Conservation (phyloP, 2,113 vertebrate genomes). For the Phalacrocorax carbo region DNA sequence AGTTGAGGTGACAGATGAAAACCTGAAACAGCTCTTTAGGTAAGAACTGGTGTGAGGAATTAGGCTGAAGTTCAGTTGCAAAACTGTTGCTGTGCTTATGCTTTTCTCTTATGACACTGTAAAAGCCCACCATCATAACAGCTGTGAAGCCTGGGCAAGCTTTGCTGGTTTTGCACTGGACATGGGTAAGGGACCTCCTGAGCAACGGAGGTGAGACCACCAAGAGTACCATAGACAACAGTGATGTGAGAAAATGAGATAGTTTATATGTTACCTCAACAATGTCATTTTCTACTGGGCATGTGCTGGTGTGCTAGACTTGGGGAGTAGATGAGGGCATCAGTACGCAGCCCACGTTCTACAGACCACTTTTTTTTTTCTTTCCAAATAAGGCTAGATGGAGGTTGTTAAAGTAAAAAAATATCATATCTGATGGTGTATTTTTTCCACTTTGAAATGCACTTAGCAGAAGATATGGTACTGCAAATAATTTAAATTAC, state of each 20-base stretch:
- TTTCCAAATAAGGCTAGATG: background rate
- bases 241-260: background rate
- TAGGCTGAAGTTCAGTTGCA: background rate
- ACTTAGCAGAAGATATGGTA: background rate
- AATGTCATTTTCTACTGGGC: background rate
- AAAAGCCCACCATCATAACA: background rate
- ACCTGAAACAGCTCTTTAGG: background rate
- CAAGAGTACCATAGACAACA: accelerated
- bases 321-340: too few relatives aligned
- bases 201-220: background rate
- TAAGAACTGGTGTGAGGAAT: background rate
- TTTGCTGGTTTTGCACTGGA: background rate
- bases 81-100: background rate
- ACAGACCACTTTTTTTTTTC: background rate
- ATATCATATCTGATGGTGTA: background rate
- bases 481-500: background rate
- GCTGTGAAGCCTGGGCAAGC: background rate
- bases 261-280: background rate
- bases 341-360: accelerated
- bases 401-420: background rate
- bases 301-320: accelerated
- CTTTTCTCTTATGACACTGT: background rate
- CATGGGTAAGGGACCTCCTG: background rate
- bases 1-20: background rate
- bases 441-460: background rate